Percentiles rank a stretch among this genome's conserved stretches.
Conservation (phyloP, 2,797 vertebrate genomes). For the Epinephelus awoara region DNA sequence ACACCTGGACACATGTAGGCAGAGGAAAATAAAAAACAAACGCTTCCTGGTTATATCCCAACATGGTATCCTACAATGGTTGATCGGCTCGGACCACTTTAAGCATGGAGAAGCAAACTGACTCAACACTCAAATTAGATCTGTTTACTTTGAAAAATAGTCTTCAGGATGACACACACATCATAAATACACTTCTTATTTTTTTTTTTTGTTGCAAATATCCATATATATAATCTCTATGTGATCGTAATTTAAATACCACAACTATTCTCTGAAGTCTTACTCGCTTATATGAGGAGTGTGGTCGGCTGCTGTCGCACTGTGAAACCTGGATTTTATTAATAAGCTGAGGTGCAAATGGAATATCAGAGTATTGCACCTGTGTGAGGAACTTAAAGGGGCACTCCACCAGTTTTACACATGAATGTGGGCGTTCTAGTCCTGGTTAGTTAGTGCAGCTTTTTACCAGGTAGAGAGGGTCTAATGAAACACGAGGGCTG, state of each 20-base stretch:
- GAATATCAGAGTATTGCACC: conserved; percentile 6
- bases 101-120: conserved; percentile 80
- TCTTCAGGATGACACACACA: conserved; percentile 78
- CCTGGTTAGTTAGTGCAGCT: no score
- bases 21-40: conserved; percentile 49
- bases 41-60: conserved; percentile 67
- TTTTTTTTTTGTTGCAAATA: conserved; percentile 75
- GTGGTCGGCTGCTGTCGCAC: conserved; percentile 33
- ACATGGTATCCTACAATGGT: conserved; percentile 75
- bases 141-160: conserved; percentile 82
- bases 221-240: conserved; percentile 83
- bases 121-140: conserved; percentile 77
- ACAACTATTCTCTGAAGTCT: conserved; percentile 76
- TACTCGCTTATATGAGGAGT: conserved; percentile 53
- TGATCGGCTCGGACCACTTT: conserved; percentile 69
- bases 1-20: conserved; percentile 71
- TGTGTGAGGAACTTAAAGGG: conserved; percentile 30
- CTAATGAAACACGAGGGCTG: no score
- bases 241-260: conserved; percentile 82
- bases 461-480: no score
- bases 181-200: conserved; percentile 83
- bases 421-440: no score
- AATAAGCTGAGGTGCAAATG: conserved; percentile 13
- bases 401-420: conserved; percentile 14
- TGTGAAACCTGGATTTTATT: conserved; percentile 31